These are phyloP conservation scores for Caenorhabditis panamensis DNA, from an alignment of 2,888 invertebrate species.

Conservation along the genomic window DNA sequence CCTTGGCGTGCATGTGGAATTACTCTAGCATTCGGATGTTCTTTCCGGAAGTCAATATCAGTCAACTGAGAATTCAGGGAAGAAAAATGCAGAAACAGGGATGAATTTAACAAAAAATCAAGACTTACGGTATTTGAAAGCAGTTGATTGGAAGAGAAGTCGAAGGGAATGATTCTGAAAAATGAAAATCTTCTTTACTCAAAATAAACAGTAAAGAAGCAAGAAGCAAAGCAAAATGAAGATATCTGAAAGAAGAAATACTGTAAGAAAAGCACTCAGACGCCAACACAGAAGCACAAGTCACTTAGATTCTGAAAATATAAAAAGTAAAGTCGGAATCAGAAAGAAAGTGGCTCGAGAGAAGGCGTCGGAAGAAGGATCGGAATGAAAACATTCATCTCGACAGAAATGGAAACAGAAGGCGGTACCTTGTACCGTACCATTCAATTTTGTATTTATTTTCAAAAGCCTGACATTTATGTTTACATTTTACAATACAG, in stretches of 20 bases:
- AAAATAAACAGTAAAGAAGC: background rate
- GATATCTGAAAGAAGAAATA: background rate
- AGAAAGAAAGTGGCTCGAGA: background rate
- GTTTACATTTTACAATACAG: slow-evolving; percentile 47
- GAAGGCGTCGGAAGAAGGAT: no score
- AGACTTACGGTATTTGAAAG: slow-evolving; percentile 5
- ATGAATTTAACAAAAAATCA: background rate
- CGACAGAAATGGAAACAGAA: background rate
- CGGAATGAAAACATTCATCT: slow-evolving; percentile 9
- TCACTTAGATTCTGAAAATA: background rate
- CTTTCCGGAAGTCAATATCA: background rate
- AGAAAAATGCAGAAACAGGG: background rate
- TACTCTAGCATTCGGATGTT: background rate
- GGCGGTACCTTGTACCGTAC: slow-evolving; percentile 41
- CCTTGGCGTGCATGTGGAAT: background rate
- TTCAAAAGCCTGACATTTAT: slow-evolving; percentile 46
- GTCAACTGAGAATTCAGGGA: background rate
- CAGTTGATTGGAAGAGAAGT: background rate
- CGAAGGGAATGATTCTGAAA: background rate
- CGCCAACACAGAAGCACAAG: no score
- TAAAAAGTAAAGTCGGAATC: background rate
- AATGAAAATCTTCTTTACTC: background rate
- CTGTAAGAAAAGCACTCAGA: background rate
- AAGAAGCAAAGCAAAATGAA: background rate
- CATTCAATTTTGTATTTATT: slow-evolving; percentile 40